Percentiles rank a stretch among this genome's conserved stretches.
These are phyloP conservation scores for Danio choprae DNA, from an alignment of 2,797 vertebrate genomes.

Conservation along the genomic window DNA sequence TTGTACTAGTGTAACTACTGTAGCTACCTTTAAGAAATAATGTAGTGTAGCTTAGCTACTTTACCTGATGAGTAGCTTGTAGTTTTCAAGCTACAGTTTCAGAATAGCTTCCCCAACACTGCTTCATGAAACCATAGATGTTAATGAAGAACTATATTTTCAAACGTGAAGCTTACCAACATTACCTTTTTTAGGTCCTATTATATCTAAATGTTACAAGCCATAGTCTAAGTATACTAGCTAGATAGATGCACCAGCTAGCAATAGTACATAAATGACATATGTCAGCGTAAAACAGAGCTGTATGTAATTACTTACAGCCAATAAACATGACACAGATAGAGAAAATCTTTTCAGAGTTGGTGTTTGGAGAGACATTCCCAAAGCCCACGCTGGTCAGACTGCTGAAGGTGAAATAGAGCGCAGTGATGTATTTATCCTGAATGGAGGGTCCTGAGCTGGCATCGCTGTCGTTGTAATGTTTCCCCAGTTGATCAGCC, in stretches of 20 bases:
- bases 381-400: constrained; percentile 97
- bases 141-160: too few relatives aligned
- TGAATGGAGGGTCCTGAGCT: constrained; percentile 91
- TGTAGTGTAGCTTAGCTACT: too few relatives aligned
- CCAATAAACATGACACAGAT: constrained; percentile 99
- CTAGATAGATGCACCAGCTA: too few relatives aligned
- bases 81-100: too few relatives aligned
- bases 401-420: constrained; percentile 99
- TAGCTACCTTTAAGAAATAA: too few relatives aligned
- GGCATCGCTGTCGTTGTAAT: constrained; percentile 89
- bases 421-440: constrained; percentile 96
- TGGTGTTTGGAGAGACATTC: constrained; percentile 97
- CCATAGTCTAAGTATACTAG: too few relatives aligned
- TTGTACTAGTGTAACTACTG: too few relatives aligned
- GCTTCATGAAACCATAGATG: too few relatives aligned
- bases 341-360: constrained; percentile 99
- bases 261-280: background rate
- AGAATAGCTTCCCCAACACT: too few relatives aligned
- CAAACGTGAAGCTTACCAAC: background rate
- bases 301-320: constrained; percentile 81
- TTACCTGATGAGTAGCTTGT: too few relatives aligned
- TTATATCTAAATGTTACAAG: background rate
- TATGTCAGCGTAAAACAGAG: background rate
- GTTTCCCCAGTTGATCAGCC: constrained; percentile 92
- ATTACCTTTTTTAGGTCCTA: background rate